These are phyloP conservation scores for Nibea coibor DNA, from an alignment of 2,113 vertebrate genomes.

Conservation along the genomic window DNA sequence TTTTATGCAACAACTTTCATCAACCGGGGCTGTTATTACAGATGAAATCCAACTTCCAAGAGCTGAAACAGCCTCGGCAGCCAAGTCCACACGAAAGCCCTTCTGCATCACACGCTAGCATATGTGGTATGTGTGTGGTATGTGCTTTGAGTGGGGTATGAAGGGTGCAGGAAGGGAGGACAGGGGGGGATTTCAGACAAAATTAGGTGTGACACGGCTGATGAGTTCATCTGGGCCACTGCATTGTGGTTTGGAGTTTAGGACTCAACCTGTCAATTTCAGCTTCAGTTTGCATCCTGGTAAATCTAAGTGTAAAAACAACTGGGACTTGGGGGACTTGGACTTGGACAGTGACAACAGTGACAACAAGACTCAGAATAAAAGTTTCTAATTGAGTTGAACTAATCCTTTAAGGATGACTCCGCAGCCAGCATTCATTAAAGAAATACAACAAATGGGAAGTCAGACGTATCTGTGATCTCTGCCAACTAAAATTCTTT, in stretches of 20 bases:
- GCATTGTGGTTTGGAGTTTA: background rate
- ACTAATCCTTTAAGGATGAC: slow-evolving; percentile 14
- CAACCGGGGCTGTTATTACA: slow-evolving; percentile 74
- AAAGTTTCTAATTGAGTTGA: background rate
- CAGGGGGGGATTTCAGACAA: background rate
- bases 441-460: slow-evolving; percentile 18
- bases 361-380: slow-evolving; percentile 1
- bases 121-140: slow-evolving; percentile 49
- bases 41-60: slow-evolving; percentile 71
- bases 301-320: background rate
- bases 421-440: background rate
- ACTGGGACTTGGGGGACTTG: background rate
- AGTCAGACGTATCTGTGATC: slow-evolving; percentile 19
- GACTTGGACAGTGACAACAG: background rate
- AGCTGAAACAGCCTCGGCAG: slow-evolving; percentile 57
- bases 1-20: slow-evolving; percentile 79
- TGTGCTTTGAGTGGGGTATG: slow-evolving; percentile 41
- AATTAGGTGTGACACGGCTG: background rate
- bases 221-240: background rate
- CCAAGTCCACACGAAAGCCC: slow-evolving; percentile 62
- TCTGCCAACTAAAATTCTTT: slow-evolving; percentile 7
- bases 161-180: slow-evolving; percentile 8
- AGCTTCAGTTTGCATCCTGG: background rate
- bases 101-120: slow-evolving; percentile 70
- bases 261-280: background rate